Percentiles rank a stretch among this genome's conserved stretches.
Conservation (phyloP, 2,797 vertebrate genomes). For the Saguinus oedipus region DNA sequence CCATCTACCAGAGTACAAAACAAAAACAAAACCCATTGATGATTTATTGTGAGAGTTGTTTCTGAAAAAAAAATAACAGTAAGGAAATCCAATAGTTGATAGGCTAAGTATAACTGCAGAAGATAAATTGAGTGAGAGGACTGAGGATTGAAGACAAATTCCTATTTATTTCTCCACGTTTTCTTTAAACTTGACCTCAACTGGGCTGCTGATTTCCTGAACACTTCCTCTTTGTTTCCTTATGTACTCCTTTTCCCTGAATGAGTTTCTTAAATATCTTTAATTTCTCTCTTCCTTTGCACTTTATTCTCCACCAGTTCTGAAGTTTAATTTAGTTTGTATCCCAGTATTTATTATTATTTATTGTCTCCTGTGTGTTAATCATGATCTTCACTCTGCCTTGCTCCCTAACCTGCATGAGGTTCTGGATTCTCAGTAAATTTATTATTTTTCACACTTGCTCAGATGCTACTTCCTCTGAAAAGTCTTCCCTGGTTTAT, state of each 20-base stretch:
- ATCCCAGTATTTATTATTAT: neutral
- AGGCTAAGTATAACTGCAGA: neutral
- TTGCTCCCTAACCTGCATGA: neutral
- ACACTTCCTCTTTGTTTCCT: neutral
- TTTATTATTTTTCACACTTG: neutral
- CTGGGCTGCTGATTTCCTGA: neutral
- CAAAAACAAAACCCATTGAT: neutral
- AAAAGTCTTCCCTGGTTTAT: neutral
- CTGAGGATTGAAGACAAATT: conserved; percentile 8
- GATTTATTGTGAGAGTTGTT: neutral
- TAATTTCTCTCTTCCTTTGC: neutral
- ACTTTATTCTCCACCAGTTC: neutral
- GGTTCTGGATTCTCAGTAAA: neutral
- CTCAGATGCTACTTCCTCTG: neutral
- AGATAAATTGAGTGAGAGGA: neutral
- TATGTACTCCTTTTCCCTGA: neutral
- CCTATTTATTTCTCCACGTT: neutral
- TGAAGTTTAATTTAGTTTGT: conserved; percentile 32
- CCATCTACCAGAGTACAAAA: neutral
- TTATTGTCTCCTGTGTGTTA: neutral
- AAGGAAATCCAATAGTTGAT: neutral
- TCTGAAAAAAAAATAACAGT: neutral
- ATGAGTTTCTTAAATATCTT: neutral
- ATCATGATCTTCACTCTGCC: neutral
- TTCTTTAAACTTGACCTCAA: conserved; percentile 12